Percentiles rank a stretch among this genome's conserved stretches.
phyloP scores from a whole-genome alignment of 1,140 invertebrate genomes.

The Diachasmimorpha longicaudata region DNA sequence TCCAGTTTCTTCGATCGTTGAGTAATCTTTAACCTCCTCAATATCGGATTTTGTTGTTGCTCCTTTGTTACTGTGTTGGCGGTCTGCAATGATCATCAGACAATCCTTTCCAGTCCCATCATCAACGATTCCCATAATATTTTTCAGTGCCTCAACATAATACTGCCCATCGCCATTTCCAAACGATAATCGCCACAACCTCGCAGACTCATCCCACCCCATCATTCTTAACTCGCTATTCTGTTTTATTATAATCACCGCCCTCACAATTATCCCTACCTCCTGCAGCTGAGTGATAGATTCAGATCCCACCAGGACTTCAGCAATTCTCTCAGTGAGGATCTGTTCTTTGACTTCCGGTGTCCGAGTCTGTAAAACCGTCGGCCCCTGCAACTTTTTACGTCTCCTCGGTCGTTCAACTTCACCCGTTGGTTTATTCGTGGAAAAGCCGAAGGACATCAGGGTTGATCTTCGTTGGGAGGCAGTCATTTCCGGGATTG shows the following conservation, averaged over 20 bases:
- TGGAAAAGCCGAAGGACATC: slow-evolving; percentile 54
- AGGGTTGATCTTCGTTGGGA: slow-evolving; percentile 41
- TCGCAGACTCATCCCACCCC: background rate
- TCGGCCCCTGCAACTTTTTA: slow-evolving; percentile 42
- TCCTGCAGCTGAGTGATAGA: slow-evolving; percentile 39
- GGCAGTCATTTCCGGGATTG: slow-evolving; percentile 2
- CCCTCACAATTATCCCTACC: too few species aligned
- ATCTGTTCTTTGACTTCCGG: slow-evolving; percentile 56
- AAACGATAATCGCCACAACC: background rate
- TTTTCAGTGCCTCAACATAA: background rate
- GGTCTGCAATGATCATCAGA: too few species aligned
- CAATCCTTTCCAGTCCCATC: too few species aligned
- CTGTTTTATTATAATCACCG: background rate
- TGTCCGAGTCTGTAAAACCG: slow-evolving; percentile 54
- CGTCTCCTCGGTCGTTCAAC: slow-evolving; percentile 26
- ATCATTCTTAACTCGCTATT: slow-evolving; percentile 14
- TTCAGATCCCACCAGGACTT: slow-evolving; percentile 53
- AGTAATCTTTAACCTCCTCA: too few species aligned
- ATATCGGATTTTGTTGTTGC: too few species aligned
- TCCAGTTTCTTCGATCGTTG: too few species aligned
- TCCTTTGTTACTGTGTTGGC: too few species aligned
- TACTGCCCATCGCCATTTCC: background rate
- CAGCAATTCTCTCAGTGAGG: slow-evolving; percentile 61
- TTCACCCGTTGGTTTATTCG: slow-evolving; percentile 40
- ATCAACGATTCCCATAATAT: background rate